Evolutionary conservation across 2,797 vertebrate species (phyloP).

Genomic region (Gadopsis bispinosus): DNA sequence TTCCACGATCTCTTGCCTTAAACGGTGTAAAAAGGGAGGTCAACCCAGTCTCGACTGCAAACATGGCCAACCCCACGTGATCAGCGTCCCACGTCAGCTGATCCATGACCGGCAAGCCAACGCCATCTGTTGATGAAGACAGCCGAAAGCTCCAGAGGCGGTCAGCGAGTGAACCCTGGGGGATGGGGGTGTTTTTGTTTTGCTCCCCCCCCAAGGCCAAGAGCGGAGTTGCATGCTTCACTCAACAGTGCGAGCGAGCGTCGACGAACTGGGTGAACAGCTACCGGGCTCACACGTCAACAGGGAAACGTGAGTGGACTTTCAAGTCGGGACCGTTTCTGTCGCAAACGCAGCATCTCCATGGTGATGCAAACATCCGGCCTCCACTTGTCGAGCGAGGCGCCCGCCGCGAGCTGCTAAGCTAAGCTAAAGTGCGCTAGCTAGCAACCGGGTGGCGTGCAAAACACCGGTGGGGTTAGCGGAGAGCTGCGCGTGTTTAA

Average conservation of each 20-base stretch:
- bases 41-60: neutral
- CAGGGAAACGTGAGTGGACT: neutral
- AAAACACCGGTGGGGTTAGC: too few species aligned
- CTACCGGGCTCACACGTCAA: neutral
- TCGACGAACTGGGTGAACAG: too few species aligned
- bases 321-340: neutral
- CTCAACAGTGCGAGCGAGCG: neutral
- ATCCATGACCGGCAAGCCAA: neutral
- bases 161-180: neutral
- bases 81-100: neutral
- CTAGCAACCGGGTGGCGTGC: too few species aligned
- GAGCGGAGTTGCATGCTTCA: neutral
- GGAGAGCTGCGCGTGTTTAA: too few species aligned
- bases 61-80: neutral
- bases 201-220: neutral
- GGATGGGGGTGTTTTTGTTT: neutral
- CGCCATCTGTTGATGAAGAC: neutral
- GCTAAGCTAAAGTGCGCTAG: too few species aligned
- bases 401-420: too few species aligned
- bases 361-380: too few species aligned
- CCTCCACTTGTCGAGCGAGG: too few species aligned
- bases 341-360: too few species aligned
- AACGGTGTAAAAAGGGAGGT: neutral
- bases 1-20: too few species aligned
- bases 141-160: neutral